Base-by-base conservation (phyloP, 2,113 vertebrate species). In the Scopus umbretta region DNA sequence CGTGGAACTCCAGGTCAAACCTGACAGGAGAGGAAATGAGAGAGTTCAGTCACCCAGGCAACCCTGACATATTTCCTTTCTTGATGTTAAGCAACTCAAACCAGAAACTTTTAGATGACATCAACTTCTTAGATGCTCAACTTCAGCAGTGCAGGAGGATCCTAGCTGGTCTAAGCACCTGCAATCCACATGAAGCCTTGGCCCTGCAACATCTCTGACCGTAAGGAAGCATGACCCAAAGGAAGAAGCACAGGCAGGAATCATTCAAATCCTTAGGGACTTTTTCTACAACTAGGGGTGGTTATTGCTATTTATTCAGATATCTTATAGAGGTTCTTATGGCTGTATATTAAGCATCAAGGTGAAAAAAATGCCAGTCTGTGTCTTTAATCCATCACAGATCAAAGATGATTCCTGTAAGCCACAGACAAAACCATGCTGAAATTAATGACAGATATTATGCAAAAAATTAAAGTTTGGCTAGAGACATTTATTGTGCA, bases 1-100 rank as follows among this genome's bases (percentile, higher is more conserved):
- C 65, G 61, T 76, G 85, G 83, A 84, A 52, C 83, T 81, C 47
- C 59, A 79, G 78, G 88, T 55, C 73, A 89, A 80, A 89, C 52
- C 18, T 36, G 56, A 86, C 26, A 81, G 80, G 62, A 94, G 26
- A 91, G 94, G 96, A 96, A 97, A 87, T 34, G n/a, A 94, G 89
- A 88, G 73, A 79, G 45, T 85, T 73, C 66, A 42, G 92, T 93
- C 62, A 84, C 94, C 92, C 36, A 3, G 81, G 92, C 93, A 96
- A 96, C 96, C 45, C 62, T 68, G 74, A 94, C 18, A 17, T 87
- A 40, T 56, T 96, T 95, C 93, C 96, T 75, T 81, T 91, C 50
- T 68, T 0, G 0, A 7, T 16, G 61, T 95, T 89, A 91, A 84
- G 96, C 91, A 97, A 95, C 84, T 68, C 73, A 67, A 82, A 87